These are phyloP conservation scores for Polydrusus tereticollis DNA, from an alignment of 2,888 invertebrate genomes.

Conservation along the genomic window DNA sequence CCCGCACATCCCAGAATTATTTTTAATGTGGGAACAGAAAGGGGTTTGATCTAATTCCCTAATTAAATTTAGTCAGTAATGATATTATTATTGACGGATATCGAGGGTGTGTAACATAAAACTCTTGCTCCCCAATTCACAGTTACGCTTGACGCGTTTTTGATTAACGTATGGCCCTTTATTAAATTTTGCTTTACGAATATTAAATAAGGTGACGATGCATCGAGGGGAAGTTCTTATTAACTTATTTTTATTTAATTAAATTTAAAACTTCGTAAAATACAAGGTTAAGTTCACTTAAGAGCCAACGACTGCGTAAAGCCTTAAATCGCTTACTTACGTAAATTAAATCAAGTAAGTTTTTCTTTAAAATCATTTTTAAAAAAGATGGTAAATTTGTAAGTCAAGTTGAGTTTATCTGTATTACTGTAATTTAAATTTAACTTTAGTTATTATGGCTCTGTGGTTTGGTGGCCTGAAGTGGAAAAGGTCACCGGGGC, in stretches of 20 bases:
- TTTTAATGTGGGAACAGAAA: slow-evolving; percentile 52
- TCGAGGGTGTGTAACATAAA: slow-evolving; percentile 52
- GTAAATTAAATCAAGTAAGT: too few species aligned
- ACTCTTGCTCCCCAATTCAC: slow-evolving; percentile 43
- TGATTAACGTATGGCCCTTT: slow-evolving; percentile 39
- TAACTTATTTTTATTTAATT: not conserved
- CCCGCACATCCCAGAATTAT: slow-evolving; percentile 49
- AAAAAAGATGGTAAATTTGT: too few species aligned
- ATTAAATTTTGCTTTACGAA: slow-evolving; percentile 41
- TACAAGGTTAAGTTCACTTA: too few species aligned
- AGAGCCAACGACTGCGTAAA: too few species aligned
- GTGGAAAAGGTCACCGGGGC: too few species aligned
- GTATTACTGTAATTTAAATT: too few species aligned
- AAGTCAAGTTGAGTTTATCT: too few species aligned
- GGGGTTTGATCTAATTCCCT: slow-evolving; percentile 49
- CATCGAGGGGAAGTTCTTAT: not conserved
- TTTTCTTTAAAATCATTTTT: too few species aligned
- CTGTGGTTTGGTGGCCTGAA: too few species aligned
- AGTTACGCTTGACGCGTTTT: slow-evolving; percentile 43
- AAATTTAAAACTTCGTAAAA: too few species aligned
- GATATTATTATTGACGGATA: slow-evolving; percentile 53
- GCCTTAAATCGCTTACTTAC: too few species aligned
- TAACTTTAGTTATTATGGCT: too few species aligned
- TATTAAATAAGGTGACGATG: slow-evolving; percentile 35
- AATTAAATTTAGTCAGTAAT: slow-evolving; percentile 55